These are phyloP conservation scores for Diarsia rubi DNA, from an alignment of 2,888 invertebrate genomes.

Conservation along the genomic window DNA sequence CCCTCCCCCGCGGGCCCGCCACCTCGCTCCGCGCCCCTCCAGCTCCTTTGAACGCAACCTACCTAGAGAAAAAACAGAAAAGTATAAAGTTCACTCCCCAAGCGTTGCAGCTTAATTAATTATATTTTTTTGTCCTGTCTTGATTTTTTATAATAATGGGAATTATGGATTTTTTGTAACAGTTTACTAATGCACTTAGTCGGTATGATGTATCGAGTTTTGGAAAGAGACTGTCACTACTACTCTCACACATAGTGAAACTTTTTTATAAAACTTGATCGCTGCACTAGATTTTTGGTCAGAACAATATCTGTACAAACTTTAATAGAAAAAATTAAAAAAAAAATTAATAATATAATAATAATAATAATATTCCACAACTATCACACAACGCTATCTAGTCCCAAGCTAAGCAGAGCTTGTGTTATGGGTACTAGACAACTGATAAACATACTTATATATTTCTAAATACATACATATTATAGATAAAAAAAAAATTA, in stretches of 20 bases:
- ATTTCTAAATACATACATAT: too few relatives aligned
- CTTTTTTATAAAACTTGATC: neutral
- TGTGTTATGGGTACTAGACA: too few relatives aligned
- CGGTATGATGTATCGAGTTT: neutral
- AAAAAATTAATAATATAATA: neutral
- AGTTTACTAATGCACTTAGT: neutral
- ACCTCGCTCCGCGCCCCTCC: slow-evolving; percentile 80
- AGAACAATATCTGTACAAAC: neutral
- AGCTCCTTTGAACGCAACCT: slow-evolving; percentile 91
- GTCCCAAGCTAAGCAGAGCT: too few relatives aligned
- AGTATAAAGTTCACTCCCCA: slow-evolving; percentile 87
- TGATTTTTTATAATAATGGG: slow-evolving; percentile 24
- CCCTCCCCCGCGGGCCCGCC: slow-evolving; percentile 77
- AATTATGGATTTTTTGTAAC: neutral
- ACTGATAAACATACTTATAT: too few relatives aligned
- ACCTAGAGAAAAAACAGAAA: slow-evolving; percentile 91
- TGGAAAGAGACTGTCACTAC: neutral
- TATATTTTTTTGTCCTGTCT: slow-evolving; percentile 40
- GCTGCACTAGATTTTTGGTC: neutral
- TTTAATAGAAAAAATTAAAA: neutral
- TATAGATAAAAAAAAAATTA: neutral
- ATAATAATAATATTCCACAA: too few relatives aligned
- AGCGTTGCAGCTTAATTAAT: slow-evolving; percentile 89
- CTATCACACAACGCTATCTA: too few relatives aligned
- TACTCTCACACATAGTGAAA: neutral